Evolutionary conservation across 2,797 vertebrate genomes (phyloP).

Genomic region (Neostethus bicornis): DNA sequence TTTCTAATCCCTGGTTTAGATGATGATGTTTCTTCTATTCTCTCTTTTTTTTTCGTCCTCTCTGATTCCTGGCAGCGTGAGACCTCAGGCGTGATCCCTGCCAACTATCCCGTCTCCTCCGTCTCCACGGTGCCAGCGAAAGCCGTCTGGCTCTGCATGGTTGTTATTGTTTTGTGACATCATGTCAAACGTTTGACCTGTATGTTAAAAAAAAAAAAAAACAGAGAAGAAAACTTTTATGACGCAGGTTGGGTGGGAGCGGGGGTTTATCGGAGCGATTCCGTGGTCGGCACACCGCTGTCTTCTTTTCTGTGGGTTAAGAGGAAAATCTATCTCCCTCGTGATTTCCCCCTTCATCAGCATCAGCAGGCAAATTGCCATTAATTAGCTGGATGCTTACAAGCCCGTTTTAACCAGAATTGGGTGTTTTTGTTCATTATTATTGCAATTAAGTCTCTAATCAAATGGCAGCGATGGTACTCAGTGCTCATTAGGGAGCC

Average conservation of each 20-base stretch:
- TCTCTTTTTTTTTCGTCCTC: not conserved
- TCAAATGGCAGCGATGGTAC: constrained; percentile 63
- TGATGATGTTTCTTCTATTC: not conserved
- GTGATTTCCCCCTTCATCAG: constrained; percentile 63
- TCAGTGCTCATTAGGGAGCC: constrained; percentile 67
- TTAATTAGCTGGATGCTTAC: constrained; percentile 76
- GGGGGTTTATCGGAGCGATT: constrained; percentile 23
- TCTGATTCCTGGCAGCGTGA: constrained; percentile 16
- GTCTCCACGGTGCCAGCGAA: constrained; percentile 22
- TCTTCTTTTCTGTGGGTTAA: constrained; percentile 24
- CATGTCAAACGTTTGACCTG: constrained; percentile 58
- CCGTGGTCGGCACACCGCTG: constrained; percentile 17
- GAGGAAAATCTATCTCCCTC: constrained; percentile 44
- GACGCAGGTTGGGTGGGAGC: constrained; percentile 14
- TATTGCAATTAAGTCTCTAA: constrained; percentile 73
- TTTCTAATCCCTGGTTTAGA: not conserved
- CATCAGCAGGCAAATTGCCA: constrained; percentile 66
- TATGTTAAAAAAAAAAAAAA: too few species aligned
- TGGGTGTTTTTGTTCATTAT: constrained; percentile 78
- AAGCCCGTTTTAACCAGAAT: constrained; percentile 50
- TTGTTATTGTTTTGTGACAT: constrained; percentile 55
- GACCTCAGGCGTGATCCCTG: constrained; percentile 37
- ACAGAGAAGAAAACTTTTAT: constrained; percentile 45
- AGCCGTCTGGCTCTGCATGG: constrained; percentile 38
- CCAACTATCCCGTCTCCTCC: constrained; percentile 45